Base-by-base conservation (phyloP, 1,140 invertebrate species). In the Mizuhopecten yessoensis region DNA sequence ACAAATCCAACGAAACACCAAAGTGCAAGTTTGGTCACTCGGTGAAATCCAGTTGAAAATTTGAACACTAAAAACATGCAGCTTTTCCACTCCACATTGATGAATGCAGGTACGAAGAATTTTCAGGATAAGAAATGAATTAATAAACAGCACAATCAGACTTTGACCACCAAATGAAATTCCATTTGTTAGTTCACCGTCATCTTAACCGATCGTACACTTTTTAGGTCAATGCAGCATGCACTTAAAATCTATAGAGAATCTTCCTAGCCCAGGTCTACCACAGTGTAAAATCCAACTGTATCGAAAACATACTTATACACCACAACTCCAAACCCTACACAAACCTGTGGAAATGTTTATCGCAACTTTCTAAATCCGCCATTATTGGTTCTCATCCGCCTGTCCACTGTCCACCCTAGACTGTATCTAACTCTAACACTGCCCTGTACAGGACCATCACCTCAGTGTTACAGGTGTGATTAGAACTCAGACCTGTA, bases 261-360 rank as follows among this genome's bases (percentile, higher is more conserved):
- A n/a, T n/a, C n/a, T n/a, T n/a, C n/a, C n/a, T n/a, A n/a, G n/a
- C n/a, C n/a, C n/a, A n/a, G n/a, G n/a, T n/a, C n/a, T n/a, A n/a
- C n/a, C n/a, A n/a, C n/a, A n/a, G n/a, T n/a, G n/a, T 75, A 11
- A 75, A 29, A n/a, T 75, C 57, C 57, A 75, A 5, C 57, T 9
- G n/a, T 29, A 29, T 45, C 29, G 57, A 75, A 75, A 75, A 75
- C n/a, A 3, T 29, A n/a, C n/a, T n/a, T n/a, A n/a, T n/a, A n/a
- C n/a, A n/a, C n/a, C n/a, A n/a, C n/a, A n/a, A n/a, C n/a, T n/a
- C n/a, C n/a, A n/a, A n/a, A n/a, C 23, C 0, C 23, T 13, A 75
- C 57, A 75, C 57, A 75, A 75, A 75, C 57, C 57, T 75, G n/a
- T 75, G 57, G 23, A 75, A 75, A 75, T 75, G n/a, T 75, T 29